phyloP scores from a whole-genome alignment of 2,888 invertebrate species.

The Eupithecia insigniata region DNA sequence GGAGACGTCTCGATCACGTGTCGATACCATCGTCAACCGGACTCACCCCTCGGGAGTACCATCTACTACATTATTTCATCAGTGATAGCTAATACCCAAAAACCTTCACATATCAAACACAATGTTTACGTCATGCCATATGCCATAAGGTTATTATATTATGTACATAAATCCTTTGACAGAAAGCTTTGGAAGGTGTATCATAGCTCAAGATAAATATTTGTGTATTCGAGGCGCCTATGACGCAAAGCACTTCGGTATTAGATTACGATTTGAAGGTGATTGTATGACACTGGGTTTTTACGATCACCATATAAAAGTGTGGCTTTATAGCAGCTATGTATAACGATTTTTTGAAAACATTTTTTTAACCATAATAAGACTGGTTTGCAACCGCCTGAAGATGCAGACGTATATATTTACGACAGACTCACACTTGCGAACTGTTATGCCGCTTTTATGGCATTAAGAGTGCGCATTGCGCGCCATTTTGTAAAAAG shows the following conservation, averaged over 20 bases:
- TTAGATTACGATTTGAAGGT: slow-evolving; percentile 23
- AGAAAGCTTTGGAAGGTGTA: slow-evolving; percentile 35
- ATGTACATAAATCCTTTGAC: slow-evolving; percentile 36
- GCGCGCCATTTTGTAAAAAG: too few relatives aligned
- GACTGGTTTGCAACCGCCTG: too few relatives aligned
- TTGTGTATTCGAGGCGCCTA: slow-evolving; percentile 29
- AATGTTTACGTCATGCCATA: slow-evolving; percentile 37
- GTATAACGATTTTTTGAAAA: neutral
- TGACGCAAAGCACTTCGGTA: slow-evolving; percentile 30
- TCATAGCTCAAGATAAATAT: slow-evolving; percentile 38
- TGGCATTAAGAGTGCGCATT: too few relatives aligned
- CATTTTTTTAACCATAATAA: too few relatives aligned
- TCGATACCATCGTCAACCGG: too few relatives aligned
- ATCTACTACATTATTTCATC: too few relatives aligned
- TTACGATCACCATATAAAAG: slow-evolving; percentile 4
- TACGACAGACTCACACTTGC: too few relatives aligned
- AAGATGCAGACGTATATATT: too few relatives aligned
- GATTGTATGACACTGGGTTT: slow-evolving; percentile 31
- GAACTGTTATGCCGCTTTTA: too few relatives aligned
- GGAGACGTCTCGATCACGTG: too few relatives aligned
- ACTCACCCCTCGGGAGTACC: too few relatives aligned
- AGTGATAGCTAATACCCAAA: neutral
- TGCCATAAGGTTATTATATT: slow-evolving; percentile 33
- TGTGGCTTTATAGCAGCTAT: neutral
- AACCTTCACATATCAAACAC: neutral